Evolutionary conservation across 2,888 invertebrate species (phyloP), one percentile per base, ranked within the genome.

Genomic region (Eupithecia insigniata): DNA sequence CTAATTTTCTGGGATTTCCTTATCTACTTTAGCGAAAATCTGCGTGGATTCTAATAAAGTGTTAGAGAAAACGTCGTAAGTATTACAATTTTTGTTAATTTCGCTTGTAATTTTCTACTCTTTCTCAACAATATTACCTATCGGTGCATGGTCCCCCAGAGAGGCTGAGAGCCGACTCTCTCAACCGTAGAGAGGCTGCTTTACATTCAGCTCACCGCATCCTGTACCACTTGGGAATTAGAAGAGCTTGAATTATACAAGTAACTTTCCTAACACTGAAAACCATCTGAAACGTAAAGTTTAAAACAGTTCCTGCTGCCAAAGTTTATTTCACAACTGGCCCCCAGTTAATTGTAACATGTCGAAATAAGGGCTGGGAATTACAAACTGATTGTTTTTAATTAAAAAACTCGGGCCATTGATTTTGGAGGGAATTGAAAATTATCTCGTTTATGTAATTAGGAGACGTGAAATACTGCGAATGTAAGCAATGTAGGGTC

Each of bases 341-440:
- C 22, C 32, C 62, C 62, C 62, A n/a, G 62, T 34, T 62, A 62
- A 62, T 62, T 22, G 30, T 62, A 62, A 60, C 34, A 62, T 62
- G 62, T 34, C 60, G 18, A 18, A 18, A 30, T 60, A 60, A 60
- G 60, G 62, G 62, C 12, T 22, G 12, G 34, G 32, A 62, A 62
- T 62, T 34, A 30, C n/a, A 62, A 34, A 30, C 18, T 34, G 34
- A 32, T 62, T 62, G 62, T 62, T 62, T 60, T 62, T 34, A 62
- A 62, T 62, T 62, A 62, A 60, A 60, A 60, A 60, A 60, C 60
- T 60, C 60, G 28, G 60, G 16, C n/a, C 30, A 60, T 60, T 60
- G 60, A 12, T 60, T 60, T 60, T 18, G 28, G 58, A 60, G 28
- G 18, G 18, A 18, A 30, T 30, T 60, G 30, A 22, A 60, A 60